phyloP scores from a whole-genome alignment of 2,113 vertebrate species.

The Platysteira castanea region DNA sequence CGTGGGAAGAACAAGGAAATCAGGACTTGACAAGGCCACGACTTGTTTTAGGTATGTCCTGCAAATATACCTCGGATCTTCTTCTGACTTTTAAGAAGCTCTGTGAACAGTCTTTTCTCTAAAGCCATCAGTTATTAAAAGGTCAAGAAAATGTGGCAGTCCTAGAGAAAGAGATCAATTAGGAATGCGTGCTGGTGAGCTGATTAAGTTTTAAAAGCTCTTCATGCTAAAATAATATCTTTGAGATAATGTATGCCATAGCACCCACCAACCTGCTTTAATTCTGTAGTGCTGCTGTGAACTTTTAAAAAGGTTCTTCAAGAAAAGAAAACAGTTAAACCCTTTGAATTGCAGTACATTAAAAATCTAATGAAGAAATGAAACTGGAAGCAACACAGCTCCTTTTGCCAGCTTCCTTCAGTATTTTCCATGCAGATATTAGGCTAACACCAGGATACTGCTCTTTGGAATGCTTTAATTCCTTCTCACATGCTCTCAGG shows the following conservation, averaged over 20 bases:
- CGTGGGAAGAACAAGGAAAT: not conserved
- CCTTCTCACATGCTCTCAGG: not conserved
- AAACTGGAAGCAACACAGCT: not conserved
- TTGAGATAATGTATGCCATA: conserved; percentile 8
- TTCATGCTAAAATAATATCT: conserved; percentile 2
- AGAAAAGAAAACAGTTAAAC: not conserved
- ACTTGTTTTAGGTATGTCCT: not conserved
- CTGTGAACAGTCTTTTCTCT: not conserved
- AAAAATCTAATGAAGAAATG: not conserved
- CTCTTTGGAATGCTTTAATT: not conserved
- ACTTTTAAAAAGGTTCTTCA: conserved; percentile 18
- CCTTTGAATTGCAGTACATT: not conserved
- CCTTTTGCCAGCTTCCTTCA: not conserved
- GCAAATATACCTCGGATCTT: not conserved
- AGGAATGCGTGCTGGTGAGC: not conserved
- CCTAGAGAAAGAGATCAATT: conserved; percentile 34
- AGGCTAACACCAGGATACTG: not conserved
- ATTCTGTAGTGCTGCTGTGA: not conserved
- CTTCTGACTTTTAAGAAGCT: conserved; percentile 6
- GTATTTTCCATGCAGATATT: not conserved
- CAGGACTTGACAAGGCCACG: fast-evolving
- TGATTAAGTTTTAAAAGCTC: conserved; percentile 48
- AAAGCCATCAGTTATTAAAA: conserved; percentile 53
- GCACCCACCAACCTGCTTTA: not conserved
- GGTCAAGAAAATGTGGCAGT: conserved; percentile 33